A percentile compares a stretch with the other conserved stretches of the same genome.
Conservation (phyloP, 2,888 invertebrate species). For the Ectemnius lituratus region DNA sequence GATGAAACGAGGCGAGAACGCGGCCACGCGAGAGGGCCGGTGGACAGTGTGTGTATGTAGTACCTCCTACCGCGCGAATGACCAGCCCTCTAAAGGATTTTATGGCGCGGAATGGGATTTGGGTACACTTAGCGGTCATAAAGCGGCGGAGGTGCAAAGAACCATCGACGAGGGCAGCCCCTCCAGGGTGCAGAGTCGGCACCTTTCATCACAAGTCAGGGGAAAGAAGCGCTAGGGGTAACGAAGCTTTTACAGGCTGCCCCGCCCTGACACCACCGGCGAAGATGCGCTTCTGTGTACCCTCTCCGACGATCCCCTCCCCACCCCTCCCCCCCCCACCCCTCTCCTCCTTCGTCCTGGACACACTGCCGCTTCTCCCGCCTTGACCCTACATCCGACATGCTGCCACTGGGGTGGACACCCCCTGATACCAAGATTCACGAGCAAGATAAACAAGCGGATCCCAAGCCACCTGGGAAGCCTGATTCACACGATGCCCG, state of each 20-base stretch:
- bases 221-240: constrained; percentile 49
- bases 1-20: background rate
- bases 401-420: no score
- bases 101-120: constrained; percentile 72
- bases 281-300: constrained; percentile 43
- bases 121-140: constrained; percentile 75
- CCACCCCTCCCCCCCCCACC: no score
- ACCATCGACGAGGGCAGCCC: constrained; percentile 60
- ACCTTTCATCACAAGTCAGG: constrained; percentile 61
- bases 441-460: background rate
- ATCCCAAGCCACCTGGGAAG: background rate
- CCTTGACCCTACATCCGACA: no score
- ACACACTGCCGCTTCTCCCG: no score
- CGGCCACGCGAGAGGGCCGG: constrained; percentile 7
- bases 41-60: constrained; percentile 18
- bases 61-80: constrained; percentile 51
- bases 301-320: background rate
- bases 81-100: constrained; percentile 57
- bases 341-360: background rate
- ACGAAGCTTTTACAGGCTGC: constrained; percentile 52
- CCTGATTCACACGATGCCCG: background rate
- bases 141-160: constrained; percentile 74
- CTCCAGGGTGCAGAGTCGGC: constrained; percentile 52
- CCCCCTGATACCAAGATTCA: background rate
- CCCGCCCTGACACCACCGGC: constrained; percentile 52